These are phyloP conservation scores for Chesias legatella DNA, from an alignment of 2,888 invertebrate species.

Conservation along the genomic window DNA sequence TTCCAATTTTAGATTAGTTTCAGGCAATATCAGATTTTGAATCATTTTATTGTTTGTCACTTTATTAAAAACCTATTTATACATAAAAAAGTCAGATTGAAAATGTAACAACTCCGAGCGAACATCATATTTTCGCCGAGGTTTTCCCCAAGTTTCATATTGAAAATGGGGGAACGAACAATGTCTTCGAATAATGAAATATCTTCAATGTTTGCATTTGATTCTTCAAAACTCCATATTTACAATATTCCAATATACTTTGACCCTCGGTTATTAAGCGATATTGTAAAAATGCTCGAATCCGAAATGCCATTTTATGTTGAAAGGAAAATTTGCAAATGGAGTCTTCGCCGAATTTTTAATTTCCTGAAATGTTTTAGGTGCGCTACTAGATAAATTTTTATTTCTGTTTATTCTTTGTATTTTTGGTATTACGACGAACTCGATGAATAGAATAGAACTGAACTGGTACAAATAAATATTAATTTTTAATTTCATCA, in stretches of 20 bases:
- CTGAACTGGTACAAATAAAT: no score
- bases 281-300: slow-evolving; percentile 2
- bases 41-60: no score
- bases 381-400: slow-evolving; percentile 18
- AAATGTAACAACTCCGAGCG: slow-evolving; percentile 1
- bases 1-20: no score
- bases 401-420: slow-evolving; percentile 21
- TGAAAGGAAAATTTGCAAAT: slow-evolving; percentile 30
- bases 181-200: slow-evolving; percentile 64
- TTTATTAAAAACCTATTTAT: no score
- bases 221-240: slow-evolving; percentile 48
- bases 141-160: slow-evolving; percentile 40
- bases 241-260: slow-evolving; percentile 35
- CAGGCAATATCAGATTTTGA: no score
- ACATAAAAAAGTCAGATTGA: no score
- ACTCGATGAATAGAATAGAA: no score
- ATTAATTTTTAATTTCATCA: no score
- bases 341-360: slow-evolving; percentile 26
- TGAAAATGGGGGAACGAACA: slow-evolving; percentile 50
- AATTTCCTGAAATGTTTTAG: slow-evolving; percentile 29
- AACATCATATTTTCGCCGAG: slow-evolving; percentile 12
- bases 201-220: slow-evolving; percentile 72
- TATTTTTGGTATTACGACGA: no score
- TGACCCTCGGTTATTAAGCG: slow-evolving; percentile 27
- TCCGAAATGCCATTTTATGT: slow-evolving; percentile 26